Evolutionary conservation across 2,113 vertebrate genomes (phyloP), one percentile per base, ranked within the genome.

Genomic region (Rhinopomastus cyanomelas): DNA sequence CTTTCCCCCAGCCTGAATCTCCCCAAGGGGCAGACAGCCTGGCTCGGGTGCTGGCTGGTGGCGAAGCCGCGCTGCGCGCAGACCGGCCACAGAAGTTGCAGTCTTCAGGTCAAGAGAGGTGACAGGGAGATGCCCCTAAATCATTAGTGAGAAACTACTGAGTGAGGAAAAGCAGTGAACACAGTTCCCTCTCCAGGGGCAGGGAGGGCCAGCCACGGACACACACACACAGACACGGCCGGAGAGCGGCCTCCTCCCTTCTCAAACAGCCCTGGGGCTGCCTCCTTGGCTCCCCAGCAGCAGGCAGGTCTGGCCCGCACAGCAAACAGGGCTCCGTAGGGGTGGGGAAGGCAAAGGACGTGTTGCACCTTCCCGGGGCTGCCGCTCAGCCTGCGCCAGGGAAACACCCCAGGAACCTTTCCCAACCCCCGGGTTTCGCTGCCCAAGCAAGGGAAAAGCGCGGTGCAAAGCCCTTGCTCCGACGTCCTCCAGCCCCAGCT

Each of bases 401-500:
- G 57, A 75, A 87, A 81, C 32, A 30, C 57, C 49, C 39, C 78
- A 3, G 57, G 75, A 81, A 84, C 55, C 34, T 27, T 74, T 78
- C 65, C 85, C 9, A 4, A n/a, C 49, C 55, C 8, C 36, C 36
- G n/a, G 17, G 29, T 74, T 79, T 83, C 53, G 49, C 52, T 34
- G 59, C 26, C 72, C 55, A 64, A 82, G 51, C 16, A 34, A 67
- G 68, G 61, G 42, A 81, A 29, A 90, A 80, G 15, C 1, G 3
- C 46, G 73, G 55, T 6, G 55, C 48, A 74, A 94, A 80, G 72
- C 74, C 42, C 69, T 86, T 90, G 11, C 74, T 83, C 52, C 56
- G 56, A 78, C 66, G 75, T 81, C 39, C 71, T 91, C 85, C 21
- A 92, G 57, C 88, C 71, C 52, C 67, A 87, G n/a, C 27, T 22